Evolutionary conservation across 2,888 invertebrate genomes (phyloP), one percentile per base, ranked within the genome.

Genomic region (Cataglyphis altisquamis): DNA sequence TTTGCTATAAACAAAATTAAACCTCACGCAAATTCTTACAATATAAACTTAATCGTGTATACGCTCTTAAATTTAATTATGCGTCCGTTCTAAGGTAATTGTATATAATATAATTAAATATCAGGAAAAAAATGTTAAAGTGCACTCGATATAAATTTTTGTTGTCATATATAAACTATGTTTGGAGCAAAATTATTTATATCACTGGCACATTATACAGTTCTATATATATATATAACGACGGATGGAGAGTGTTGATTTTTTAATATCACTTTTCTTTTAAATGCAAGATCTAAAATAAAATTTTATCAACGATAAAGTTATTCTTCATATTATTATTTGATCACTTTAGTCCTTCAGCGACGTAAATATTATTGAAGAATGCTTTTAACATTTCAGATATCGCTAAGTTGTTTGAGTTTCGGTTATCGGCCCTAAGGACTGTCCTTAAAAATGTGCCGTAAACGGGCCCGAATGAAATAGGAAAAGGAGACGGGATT

Each of bases 381-480:
- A 89, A 89, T 89, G 89, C 89, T 89, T 89, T 89, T 89, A 89
- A 86, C 89, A 84, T 84, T 84, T 82, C 60, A 68, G 87, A 86
- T 89, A 89, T 87, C 87, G 64, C 32, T 32, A 52, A 45, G 12
- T 72, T 72, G 80, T 83, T 64, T 82, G 70, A 82, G 84, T 70
- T 80, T 82, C 80, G 78, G 85, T 88, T 88, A 88, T 88, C 89
- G 86, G 84, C 70, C 85, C 84, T 84, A 82, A 84, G 89, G 88
- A 90, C 88, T 85, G 89, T 89, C 88, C 88, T 87, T 90, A 91
- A 91, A 52, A 52, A 90, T 87, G 84, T 90, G 89, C 88, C 89
- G 90, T 92, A 90, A 90, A 88, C 88, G 84, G 64, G 74, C 15
- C 39, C 45, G 72, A 48, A 70, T 70, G 77, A 66, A 64, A 52